Evolutionary conservation across 2,113 vertebrate genomes (phyloP), one percentile per base, ranked within the genome.

Genomic region (Nannospalax galili): DNA sequence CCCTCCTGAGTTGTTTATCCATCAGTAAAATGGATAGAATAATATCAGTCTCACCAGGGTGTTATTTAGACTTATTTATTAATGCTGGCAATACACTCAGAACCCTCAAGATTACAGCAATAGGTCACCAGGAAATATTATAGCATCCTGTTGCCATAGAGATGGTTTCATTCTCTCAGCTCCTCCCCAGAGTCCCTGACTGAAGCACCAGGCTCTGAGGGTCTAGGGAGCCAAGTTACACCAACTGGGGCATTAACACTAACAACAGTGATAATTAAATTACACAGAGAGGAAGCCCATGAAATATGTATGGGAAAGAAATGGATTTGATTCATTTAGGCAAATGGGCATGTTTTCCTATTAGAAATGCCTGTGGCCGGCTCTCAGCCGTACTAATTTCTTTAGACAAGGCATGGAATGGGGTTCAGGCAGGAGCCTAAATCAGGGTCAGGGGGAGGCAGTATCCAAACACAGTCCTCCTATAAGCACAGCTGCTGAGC

Each of bases 291-390:
- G 86, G 94, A 95, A 95, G 91, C 86, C 91, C 91, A 95, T 97
- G 96, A 97, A 97, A 97, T 94, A 97, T 92, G 94, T 74, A 96
- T 97, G 97, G 73, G 86, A 84, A 42, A 97, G 91, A 94, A 97
- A 95, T 95, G 93, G 91, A 94, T 96, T 80, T 92, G 95, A 95
- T 95, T 97, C 96, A 90, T 93, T 96, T 96, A 97, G 96, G 95
- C 94, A 95, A 97, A 95, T 91, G 90, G 77, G 77, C 64, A 92
- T 84, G 88, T 95, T 96, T 96, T 81, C 91, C 96, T 94, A 90
- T 88, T 92, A 95, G 95, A 82, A 89, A 86, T 92, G 96, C 52
- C 84, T 48, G 32, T 1, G 67, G 17, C 37, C 77, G 40, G 24
- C 56, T 93, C 62, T 77, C 45, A 4, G 2, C 7, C 5, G n/a